These are phyloP conservation scores for Oriolus oriolus DNA, from an alignment of 2,113 vertebrate species.

Conservation along the genomic window DNA sequence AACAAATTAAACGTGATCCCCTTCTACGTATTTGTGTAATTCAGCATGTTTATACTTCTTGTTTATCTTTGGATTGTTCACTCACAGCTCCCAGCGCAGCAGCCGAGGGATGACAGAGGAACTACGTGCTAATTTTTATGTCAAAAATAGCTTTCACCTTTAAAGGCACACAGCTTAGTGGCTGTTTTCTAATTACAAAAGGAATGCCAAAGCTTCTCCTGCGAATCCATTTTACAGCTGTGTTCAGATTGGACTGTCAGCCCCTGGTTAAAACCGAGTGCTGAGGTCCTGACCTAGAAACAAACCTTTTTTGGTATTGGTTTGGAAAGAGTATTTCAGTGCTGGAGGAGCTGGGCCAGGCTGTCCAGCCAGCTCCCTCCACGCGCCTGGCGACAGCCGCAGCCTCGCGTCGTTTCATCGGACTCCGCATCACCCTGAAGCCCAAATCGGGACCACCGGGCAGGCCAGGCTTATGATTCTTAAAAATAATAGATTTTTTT, in stretches of 20 bases:
- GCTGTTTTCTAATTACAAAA: slow-evolving; percentile 28
- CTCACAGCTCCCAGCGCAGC: slow-evolving; percentile 25
- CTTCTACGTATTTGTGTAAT: not conserved
- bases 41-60: not conserved
- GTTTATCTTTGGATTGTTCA: not conserved
- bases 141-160: slow-evolving; percentile 58
- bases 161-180: not conserved
- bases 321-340: slow-evolving; percentile 32
- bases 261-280: slow-evolving; percentile 17
- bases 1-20: not conserved
- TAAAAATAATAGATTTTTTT: not conserved
- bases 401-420: fast-evolving
- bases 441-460: not conserved
- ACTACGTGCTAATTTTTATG: slow-evolving; percentile 46
- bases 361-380: not conserved
- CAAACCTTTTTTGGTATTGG: slow-evolving; percentile 59
- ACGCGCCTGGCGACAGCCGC: fast-evolving
- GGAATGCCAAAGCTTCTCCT: slow-evolving; percentile 1
- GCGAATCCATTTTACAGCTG: slow-evolving; percentile 26
- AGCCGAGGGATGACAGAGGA: slow-evolving; percentile 35
- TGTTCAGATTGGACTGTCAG: not conserved
- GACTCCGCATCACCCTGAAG: not conserved
- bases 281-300: slow-evolving; percentile 59
- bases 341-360: not conserved
- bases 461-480: not conserved